Percentiles rank a stretch among this genome's conserved stretches.
phyloP scores from a whole-genome alignment of 2,113 vertebrate species.

The Noturus placidus region DNA sequence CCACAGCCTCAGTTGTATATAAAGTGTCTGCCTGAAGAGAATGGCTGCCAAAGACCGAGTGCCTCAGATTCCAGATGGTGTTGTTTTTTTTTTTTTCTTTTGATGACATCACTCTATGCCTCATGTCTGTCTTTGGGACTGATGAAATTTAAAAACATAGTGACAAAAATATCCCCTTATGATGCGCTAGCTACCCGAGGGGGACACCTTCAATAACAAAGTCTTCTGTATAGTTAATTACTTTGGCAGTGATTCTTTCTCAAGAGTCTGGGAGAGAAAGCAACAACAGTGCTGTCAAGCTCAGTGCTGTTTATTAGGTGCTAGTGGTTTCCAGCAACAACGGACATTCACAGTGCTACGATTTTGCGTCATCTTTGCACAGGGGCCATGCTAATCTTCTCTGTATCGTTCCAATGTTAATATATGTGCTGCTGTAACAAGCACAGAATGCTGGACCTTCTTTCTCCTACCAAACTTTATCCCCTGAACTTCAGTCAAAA shows the following conservation, averaged over 20 bases:
- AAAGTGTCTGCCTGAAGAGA: slow-evolving; percentile 18
- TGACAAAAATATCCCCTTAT: slow-evolving; percentile 16
- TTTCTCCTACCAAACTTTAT: background rate
- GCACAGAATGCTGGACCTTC: too few relatives aligned
- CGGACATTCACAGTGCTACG: slow-evolving; percentile 3
- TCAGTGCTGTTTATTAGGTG: slow-evolving; percentile 34
- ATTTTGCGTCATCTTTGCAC: too few relatives aligned
- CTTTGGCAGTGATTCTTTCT: slow-evolving; percentile 31
- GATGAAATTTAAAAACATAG: slow-evolving; percentile 13
- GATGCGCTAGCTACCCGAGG: slow-evolving; percentile 22
- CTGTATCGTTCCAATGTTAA: too few relatives aligned
- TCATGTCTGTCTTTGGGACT: slow-evolving; percentile 15
- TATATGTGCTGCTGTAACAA: too few relatives aligned
- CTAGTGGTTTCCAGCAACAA: slow-evolving; percentile 30
- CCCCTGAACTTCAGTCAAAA: slow-evolving; percentile 15
- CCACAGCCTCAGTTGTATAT: slow-evolving; percentile 12
- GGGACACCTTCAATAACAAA: slow-evolving; percentile 30
- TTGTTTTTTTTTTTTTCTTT: background rate
- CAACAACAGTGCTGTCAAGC: slow-evolving; percentile 39
- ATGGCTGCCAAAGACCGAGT: background rate
- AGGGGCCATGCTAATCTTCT: too few relatives aligned
- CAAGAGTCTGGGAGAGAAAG: slow-evolving; percentile 16
- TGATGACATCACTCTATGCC: slow-evolving; percentile 3
- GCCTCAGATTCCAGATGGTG: slow-evolving; percentile 32
- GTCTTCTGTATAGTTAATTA: slow-evolving; percentile 20